Evolutionary conservation across 1,140 invertebrate species (phyloP), one percentile per base, ranked within the genome.

Genomic region (Scaptomyza hsui): DNA sequence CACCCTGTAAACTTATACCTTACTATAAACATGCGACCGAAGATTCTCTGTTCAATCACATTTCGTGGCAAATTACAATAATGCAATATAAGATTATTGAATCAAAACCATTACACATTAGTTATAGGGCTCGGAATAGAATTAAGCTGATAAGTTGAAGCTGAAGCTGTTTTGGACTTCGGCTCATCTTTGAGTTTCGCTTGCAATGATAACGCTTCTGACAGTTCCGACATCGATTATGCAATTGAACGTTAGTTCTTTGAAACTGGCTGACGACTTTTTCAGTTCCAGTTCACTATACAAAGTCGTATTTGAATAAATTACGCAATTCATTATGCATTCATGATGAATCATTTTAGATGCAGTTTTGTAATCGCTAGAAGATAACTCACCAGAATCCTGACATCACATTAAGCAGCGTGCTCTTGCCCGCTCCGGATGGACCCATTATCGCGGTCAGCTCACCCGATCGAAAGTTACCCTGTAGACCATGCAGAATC

Each of bases 381-480:
- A 53, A 10, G 35, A 13, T n/a, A 7, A 79, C 83, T 78, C 42
- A 91, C 90, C 83, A 59, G 51, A 88, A 95, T 29, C 94, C 95
- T 2, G 94, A 94, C 47, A 95, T 91, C 21, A 95, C 94, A 75
- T 95, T 95, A 35, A 95, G 89, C 0, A 95, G 89, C 0, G 95
- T 95, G 29, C 94, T 95, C 90, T 96, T 96, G 1, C 95, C 96
- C 1, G 95, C 95, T 1, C 95, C 95, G 1, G 94, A 95, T 4
- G 95, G 95, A 6, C 95, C 95, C 95, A 96, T 95, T 39, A 96
- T 96, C 15, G 95, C 95, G 1, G 95, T 94, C 15, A 96, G 68
- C 92, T 94, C 93, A 7, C 93, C 93, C 6, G 93, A 92, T 35
- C 92, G 92, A 86, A 94, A 94, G 51, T 92, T 92, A 1, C 94